A percentile compares a stretch with the other conserved stretches of the same genome.
Evolutionary conservation across 2,797 vertebrate species (phyloP).

Genomic region (Linurgus olivaceus): DNA sequence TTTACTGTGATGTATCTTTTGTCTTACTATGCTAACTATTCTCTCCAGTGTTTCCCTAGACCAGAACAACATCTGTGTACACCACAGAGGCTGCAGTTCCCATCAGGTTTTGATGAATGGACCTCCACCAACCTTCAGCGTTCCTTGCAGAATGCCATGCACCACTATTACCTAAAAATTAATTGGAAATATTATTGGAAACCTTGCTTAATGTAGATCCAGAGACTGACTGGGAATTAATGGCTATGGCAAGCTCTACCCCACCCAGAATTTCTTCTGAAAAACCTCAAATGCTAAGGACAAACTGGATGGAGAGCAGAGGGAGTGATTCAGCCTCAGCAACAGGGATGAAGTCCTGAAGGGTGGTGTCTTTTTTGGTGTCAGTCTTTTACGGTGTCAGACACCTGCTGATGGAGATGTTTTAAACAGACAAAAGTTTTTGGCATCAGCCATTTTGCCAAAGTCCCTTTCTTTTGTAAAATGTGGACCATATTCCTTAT

Average conservation of each 20-base stretch:
- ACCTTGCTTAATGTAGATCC: slow-evolving; percentile 1
- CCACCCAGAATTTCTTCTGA: neutral
- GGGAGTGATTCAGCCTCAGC: neutral
- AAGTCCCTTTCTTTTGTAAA: neutral
- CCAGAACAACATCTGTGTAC: slow-evolving; percentile 30
- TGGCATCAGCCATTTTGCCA: neutral
- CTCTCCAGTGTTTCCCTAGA: neutral
- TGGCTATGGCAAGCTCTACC: neutral
- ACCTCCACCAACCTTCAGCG: neutral
- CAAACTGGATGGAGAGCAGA: neutral
- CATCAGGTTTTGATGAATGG: slow-evolving; percentile 28
- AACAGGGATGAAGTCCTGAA: neutral
- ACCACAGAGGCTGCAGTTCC: neutral
- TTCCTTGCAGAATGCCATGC: neutral
- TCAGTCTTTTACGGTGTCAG: neutral
- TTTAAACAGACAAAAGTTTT: neutral
- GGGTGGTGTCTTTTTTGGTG: neutral
- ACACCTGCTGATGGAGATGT: neutral
- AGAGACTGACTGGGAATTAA: neutral
- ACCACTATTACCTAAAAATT: neutral
- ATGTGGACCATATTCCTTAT: neutral
- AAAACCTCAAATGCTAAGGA: neutral
- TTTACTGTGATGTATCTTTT: slow-evolving; percentile 1
- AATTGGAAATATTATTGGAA: slow-evolving; percentile 14
- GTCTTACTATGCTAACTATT: neutral